A percentile compares a stretch with the other conserved stretches of the same genome.
These are phyloP conservation scores for Lophura nycthemera DNA, from an alignment of 2,113 vertebrate genomes.

Conservation along the genomic window DNA sequence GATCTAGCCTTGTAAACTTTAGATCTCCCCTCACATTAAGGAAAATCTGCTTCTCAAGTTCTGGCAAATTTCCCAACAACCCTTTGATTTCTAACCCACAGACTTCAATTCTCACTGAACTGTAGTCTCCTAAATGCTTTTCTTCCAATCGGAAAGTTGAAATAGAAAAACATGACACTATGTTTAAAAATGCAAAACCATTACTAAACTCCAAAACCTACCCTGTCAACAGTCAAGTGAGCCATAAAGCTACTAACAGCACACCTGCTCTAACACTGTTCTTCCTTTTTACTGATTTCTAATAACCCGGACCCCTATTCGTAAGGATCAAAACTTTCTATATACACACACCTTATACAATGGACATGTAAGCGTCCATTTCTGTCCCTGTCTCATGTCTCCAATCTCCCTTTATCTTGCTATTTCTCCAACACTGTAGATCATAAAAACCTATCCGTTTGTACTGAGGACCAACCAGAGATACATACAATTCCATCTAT, in stretches of 20 bases:
- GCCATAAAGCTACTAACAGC: neutral
- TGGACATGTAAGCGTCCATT: neutral
- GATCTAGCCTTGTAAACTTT: neutral
- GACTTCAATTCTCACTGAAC: neutral
- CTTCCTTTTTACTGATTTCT: neutral
- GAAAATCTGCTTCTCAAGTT: neutral
- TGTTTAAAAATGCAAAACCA: neutral
- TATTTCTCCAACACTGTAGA: neutral
- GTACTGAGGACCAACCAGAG: neutral
- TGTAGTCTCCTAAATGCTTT: neutral
- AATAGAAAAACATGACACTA: neutral
- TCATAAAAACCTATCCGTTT: neutral
- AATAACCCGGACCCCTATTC: neutral
- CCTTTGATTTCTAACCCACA: neutral
- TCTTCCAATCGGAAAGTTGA: neutral
- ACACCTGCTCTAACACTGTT: neutral
- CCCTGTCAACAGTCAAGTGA: neutral
- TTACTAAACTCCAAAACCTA: neutral
- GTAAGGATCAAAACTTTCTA: neutral
- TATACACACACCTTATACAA: neutral
- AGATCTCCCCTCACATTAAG: neutral
- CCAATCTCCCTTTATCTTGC: neutral
- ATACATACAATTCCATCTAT: neutral
- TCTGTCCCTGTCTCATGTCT: neutral
- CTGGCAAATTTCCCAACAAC: neutral